Base-by-base conservation (phyloP, 2,113 vertebrate genomes). In the Uria lomvia region DNA sequence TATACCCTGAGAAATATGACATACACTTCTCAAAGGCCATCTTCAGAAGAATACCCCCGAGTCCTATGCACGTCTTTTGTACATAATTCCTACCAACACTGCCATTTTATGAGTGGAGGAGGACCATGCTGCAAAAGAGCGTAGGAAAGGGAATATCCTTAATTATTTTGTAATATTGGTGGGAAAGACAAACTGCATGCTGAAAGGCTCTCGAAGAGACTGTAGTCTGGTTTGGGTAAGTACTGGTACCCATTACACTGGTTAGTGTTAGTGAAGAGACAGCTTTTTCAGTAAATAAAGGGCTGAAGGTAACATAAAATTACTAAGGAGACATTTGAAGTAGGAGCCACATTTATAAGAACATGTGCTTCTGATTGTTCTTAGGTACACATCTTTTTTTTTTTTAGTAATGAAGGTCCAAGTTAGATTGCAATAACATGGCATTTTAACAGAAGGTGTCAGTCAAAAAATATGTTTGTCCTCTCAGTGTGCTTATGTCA, bases 51-150 rank as follows among this genome's bases (percentile, higher is more conserved):
- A 21, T 87, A 60, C n/a, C 5, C 12, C 16, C 0, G 5, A 86
- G 47, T 85, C 43, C 15, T 70, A 0, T 65, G 6, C 29, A 27
- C 0, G 0, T 2, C 12, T 92, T 93, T 53, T 72, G 19, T 71
- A 9, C 1, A 0, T 42, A 38, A 66, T 91, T 89, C 5, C 21
- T 85, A 6, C 30, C 30, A 55, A 55, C 24, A 20, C 12, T 42
- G 58, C 52, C 14, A 18, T 60, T 94, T 75, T 87, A 18, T 15
- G 38, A 29, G 6, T n/a, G 24, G 36, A 79, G 15, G 12, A 84
- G 9, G 20, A 40, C 47, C 18, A 11, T 86, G 13, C 26, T 77
- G 59, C 53, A 52, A 9, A 91, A 60, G 26, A 56, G 3, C 4
- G 1, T 40, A 11, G 29, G 8, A 40, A 9, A 30, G 36, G 24